phyloP scores from a whole-genome alignment of 2,797 vertebrate genomes.

The Eleutherodactylus coqui region DNA sequence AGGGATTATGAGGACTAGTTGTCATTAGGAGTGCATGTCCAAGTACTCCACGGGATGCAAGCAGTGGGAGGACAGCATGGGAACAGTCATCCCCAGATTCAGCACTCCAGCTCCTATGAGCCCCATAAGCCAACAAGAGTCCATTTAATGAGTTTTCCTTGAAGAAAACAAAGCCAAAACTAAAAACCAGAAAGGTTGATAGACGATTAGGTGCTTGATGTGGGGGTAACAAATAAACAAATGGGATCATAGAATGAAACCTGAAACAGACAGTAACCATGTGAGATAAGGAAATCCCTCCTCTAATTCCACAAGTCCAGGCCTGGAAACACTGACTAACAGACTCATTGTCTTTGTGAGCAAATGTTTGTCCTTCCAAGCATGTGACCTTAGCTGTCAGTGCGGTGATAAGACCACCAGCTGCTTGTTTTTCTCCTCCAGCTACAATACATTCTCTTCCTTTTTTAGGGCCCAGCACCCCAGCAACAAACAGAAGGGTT shows the following conservation, averaged over 20 bases:
- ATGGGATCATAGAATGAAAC: background rate
- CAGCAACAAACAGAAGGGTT: constrained; percentile 73
- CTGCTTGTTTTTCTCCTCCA: constrained; percentile 74
- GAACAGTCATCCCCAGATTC: no score
- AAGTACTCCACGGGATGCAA: no score
- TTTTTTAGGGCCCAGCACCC: constrained; percentile 76
- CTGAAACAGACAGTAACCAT: background rate
- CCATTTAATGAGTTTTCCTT: background rate
- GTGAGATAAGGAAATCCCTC: background rate
- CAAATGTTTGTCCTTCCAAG: constrained; percentile 70
- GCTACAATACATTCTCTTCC: constrained; percentile 81
- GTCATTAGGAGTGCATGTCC: no score
- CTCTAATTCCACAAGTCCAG: background rate
- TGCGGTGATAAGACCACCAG: constrained; percentile 87
- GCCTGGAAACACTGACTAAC: constrained; percentile 57
- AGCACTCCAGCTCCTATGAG: no score
- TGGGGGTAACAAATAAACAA: no score
- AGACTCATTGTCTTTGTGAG: constrained; percentile 68
- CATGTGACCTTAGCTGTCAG: constrained; percentile 90
- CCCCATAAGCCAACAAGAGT: no score
- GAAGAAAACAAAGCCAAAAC: background rate
- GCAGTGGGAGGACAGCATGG: no score
- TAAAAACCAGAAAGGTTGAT: background rate
- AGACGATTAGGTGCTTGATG: background rate
- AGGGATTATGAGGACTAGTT: no score